A percentile compares a stretch with the other conserved stretches of the same genome.
Conservation (phyloP, 2,888 invertebrate species). For the Crioceris asparagi region DNA sequence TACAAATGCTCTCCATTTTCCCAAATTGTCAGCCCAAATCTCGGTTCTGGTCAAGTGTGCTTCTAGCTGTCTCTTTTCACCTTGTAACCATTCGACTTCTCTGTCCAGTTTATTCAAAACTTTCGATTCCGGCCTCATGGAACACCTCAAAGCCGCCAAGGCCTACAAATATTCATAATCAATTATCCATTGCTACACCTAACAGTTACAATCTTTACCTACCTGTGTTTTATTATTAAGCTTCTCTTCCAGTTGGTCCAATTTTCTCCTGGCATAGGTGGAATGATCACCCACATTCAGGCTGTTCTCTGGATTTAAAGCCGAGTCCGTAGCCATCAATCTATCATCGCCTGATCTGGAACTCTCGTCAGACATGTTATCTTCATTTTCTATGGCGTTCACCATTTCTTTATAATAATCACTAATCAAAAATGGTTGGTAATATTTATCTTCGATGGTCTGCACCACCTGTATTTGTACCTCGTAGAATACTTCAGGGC, state of each 20-base stretch:
- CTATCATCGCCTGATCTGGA: conserved; percentile 41
- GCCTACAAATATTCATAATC: conserved; percentile 42
- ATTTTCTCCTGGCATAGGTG: conserved; percentile 67
- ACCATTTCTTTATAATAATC: conserved; percentile 70
- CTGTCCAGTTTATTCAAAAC: conserved; percentile 68
- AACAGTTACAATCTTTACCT: conserved; percentile 7
- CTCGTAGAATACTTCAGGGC: conserved; percentile 79
- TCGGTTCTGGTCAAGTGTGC: conserved; percentile 78
- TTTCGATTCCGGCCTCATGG: conserved; percentile 73
- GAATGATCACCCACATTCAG: conserved; percentile 71
- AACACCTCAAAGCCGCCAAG: conserved; percentile 68
- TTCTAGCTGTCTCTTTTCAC: conserved; percentile 70
- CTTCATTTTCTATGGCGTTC: conserved; percentile 52
- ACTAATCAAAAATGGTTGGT: conserved; percentile 78
- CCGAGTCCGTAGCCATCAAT: conserved; percentile 46
- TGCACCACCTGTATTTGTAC: conserved; percentile 72
- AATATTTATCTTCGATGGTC: conserved; percentile 77
- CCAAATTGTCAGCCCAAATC: conserved; percentile 82
- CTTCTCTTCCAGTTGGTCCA: conserved; percentile 74
- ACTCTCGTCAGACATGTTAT: conserved; percentile 38
- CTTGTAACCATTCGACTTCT: conserved; percentile 73
- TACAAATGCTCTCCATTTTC: conserved; percentile 77
- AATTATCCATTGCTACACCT: not conserved
- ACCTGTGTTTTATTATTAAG: conserved; percentile 73
- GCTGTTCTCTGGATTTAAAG: conserved; percentile 40